Percentiles rank a stretch among this genome's conserved stretches.
Evolutionary conservation across 2,113 vertebrate genomes (phyloP).

Genomic region (Alaudala cheleensis): DNA sequence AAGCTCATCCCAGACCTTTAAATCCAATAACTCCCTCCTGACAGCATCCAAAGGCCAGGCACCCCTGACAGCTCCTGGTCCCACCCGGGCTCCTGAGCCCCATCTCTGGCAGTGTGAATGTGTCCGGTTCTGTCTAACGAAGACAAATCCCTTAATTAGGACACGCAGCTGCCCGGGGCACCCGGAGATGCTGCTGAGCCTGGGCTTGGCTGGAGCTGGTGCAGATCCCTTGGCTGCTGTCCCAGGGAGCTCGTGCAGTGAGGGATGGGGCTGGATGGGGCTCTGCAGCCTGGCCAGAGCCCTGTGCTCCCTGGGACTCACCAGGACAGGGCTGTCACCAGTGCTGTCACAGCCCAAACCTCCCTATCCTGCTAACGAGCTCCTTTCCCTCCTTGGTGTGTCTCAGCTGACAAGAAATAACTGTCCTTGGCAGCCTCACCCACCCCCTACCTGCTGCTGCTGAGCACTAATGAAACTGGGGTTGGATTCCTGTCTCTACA

Average conservation of each 20-base stretch:
- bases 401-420: background rate
- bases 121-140: background rate
- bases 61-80: background rate
- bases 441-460: background rate
- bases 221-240: background rate
- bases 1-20: background rate
- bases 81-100: background rate
- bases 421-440: background rate
- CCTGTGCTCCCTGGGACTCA: background rate
- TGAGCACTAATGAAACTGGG: fast-evolving
- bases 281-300: background rate
- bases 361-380: fast-evolving
- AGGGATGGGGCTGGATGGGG: background rate
- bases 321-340: background rate
- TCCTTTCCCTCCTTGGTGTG: fast-evolving
- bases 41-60: slow-evolving; percentile 2
- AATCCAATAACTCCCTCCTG: background rate
- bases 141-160: background rate
- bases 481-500: background rate
- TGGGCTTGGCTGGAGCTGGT: background rate
- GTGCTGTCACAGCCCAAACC: background rate
- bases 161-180: background rate
- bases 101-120: background rate
- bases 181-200: fast-evolving
- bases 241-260: background rate